These are phyloP conservation scores for Marronus borbonicus DNA, from an alignment of 2,888 invertebrate species.

Conservation along the genomic window DNA sequence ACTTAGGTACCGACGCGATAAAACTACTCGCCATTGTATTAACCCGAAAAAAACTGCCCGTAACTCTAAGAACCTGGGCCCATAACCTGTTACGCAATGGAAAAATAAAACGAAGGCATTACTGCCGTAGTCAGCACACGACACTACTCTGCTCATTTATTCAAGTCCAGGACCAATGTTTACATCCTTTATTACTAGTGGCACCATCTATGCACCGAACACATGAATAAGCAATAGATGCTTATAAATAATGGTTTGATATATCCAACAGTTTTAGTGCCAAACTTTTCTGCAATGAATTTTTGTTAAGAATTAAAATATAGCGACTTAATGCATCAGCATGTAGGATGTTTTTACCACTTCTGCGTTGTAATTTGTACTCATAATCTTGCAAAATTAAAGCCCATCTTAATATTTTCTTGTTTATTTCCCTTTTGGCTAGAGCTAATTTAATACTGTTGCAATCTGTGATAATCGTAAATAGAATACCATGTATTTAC, in stretches of 20 bases:
- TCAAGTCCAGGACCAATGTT: too few species aligned
- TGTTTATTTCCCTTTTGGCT: background rate
- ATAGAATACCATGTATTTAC: background rate
- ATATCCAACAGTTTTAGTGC: too few species aligned
- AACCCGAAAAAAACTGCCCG: background rate
- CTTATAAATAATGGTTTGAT: too few species aligned
- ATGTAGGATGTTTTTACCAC: background rate
- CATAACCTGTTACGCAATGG: constrained; percentile 11
- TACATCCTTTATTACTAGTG: too few species aligned
- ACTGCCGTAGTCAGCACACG: too few species aligned
- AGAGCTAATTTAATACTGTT: background rate
- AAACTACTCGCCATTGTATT: constrained; percentile 40
- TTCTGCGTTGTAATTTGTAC: background rate
- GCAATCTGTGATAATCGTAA: background rate
- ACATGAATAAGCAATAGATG: too few species aligned
- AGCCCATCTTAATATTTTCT: background rate
- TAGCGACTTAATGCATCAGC: background rate
- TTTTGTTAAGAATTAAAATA: too few species aligned
- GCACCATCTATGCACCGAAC: too few species aligned
- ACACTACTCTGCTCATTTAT: too few species aligned
- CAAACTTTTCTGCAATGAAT: too few species aligned
- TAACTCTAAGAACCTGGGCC: background rate
- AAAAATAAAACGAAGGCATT: background rate
- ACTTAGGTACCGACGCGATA: constrained; percentile 56
- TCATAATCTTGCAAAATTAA: background rate